phyloP scores from a whole-genome alignment of 2,113 vertebrate genomes.

The Acrocephalus kingi region DNA sequence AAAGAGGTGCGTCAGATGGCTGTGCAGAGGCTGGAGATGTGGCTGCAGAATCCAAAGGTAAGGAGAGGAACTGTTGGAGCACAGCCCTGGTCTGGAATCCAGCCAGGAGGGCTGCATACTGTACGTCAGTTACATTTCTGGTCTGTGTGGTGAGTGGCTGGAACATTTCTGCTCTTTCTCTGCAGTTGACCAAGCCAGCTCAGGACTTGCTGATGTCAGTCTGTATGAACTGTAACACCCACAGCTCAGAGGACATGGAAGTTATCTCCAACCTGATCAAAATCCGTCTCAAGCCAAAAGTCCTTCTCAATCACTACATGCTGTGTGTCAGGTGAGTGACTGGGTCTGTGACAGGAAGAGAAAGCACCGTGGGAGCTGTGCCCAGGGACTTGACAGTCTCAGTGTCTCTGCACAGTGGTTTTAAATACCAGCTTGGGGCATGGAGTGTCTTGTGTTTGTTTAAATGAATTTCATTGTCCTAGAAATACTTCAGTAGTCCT shows the following conservation, averaged over 20 bases:
- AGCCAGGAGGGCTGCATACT: not conserved
- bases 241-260: constrained; percentile 92
- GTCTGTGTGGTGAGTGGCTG: not conserved
- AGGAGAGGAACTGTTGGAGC: not conserved
- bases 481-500: not conserved
- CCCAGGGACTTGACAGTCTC: not conserved
- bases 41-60: constrained; percentile 99
- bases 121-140: accelerated
- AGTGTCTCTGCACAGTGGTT: not conserved
- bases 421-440: not conserved
- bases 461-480: not conserved
- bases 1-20: constrained; percentile 93
- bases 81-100: not conserved
- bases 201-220: constrained; percentile 97
- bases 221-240: constrained; percentile 94
- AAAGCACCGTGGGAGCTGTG: not conserved
- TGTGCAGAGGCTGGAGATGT: constrained; percentile 96
- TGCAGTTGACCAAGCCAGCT: constrained; percentile 92
- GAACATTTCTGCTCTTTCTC: not conserved
- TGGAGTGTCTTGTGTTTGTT: not conserved
- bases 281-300: constrained; percentile 97
- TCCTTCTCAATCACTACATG: constrained; percentile 97
- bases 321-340: constrained; percentile 86
- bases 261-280: constrained; percentile 97
- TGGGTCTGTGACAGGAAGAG: not conserved